Percentiles rank a stretch among this genome's conserved stretches.
These are phyloP conservation scores for Sebastolobus alascanus DNA, from an alignment of 2,797 vertebrate species.

Conservation along the genomic window DNA sequence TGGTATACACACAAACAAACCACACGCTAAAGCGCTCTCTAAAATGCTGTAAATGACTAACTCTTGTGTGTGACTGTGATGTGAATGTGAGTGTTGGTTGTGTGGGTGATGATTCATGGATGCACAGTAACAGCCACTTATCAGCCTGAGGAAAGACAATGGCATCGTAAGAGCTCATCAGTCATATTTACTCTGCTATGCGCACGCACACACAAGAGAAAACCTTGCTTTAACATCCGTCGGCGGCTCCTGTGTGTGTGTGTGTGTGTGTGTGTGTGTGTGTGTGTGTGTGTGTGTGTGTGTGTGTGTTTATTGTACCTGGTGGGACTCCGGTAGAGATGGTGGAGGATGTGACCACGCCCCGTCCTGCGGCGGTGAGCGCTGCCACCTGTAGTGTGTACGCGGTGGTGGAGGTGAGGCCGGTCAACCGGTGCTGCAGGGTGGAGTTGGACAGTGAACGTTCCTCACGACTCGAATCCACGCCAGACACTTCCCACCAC, in stretches of 20 bases:
- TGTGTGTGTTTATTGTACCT: constrained; percentile 82
- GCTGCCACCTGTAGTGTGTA: constrained; percentile 94
- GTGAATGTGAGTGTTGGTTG: constrained; percentile 44
- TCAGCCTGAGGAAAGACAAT: constrained; percentile 81
- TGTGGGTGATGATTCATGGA: constrained; percentile 82
- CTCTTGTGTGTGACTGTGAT: constrained; percentile 51
- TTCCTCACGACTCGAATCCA: constrained; percentile 85
- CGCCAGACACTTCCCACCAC: constrained; percentile 91
- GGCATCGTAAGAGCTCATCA: constrained; percentile 80
- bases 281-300: background rate
- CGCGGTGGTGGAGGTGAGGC: constrained; percentile 91
- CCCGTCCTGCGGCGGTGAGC: constrained; percentile 87
- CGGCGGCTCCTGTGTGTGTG: background rate
- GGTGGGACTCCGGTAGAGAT: constrained; percentile 97
- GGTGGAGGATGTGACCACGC: constrained; percentile 88
- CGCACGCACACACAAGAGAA: background rate
- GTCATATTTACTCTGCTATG: constrained; percentile 76
- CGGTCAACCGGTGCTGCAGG: constrained; percentile 90
- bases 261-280: constrained; percentile 3
- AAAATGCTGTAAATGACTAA: constrained; percentile 74
- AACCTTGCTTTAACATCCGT: constrained; percentile 18
- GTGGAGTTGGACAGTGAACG: constrained; percentile 88
- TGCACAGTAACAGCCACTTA: constrained; percentile 80
- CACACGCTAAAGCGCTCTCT: constrained; percentile 26
- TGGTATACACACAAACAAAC: constrained; percentile 14